A percentile compares a stretch with the other conserved stretches of the same genome.
Conservation (phyloP, 1,140 invertebrate genomes). For the Sminthurides bifidus region DNA sequence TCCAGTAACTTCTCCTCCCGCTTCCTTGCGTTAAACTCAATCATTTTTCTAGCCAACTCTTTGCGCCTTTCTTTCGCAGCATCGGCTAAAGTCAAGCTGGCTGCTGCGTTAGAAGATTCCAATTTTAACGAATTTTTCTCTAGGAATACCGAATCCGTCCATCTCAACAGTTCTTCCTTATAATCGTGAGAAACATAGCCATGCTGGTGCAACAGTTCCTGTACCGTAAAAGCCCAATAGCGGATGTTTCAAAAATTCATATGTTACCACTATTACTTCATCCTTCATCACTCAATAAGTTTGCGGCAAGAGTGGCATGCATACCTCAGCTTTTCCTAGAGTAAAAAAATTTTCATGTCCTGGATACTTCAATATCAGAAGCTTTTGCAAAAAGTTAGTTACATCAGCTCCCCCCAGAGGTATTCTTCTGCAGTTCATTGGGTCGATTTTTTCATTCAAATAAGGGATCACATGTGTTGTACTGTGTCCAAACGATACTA, state of each 20-base stretch:
- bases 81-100: slow-evolving; percentile 52
- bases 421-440: slow-evolving; percentile 59
- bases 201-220: slow-evolving; percentile 72
- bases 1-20: slow-evolving; percentile 65
- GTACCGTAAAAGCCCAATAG: neutral
- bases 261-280: too few relatives aligned
- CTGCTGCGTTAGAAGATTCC: slow-evolving; percentile 69
- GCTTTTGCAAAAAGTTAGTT: slow-evolving; percentile 68
- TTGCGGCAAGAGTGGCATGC: slow-evolving; percentile 19
- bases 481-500: slow-evolving; percentile 75
- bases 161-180: slow-evolving; percentile 60
- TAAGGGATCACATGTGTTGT: slow-evolving; percentile 79
- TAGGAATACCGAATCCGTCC: slow-evolving; percentile 65
- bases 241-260: too few relatives aligned
- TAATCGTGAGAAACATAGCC: slow-evolving; percentile 66
- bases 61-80: slow-evolving; percentile 59
- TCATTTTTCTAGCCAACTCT: slow-evolving; percentile 63
- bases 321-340: slow-evolving; percentile 66
- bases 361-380: slow-evolving; percentile 90
- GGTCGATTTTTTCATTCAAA: slow-evolving; percentile 53
- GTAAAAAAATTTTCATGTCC: slow-evolving; percentile 77
- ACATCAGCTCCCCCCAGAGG: slow-evolving; percentile 79
- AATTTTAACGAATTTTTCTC: too few relatives aligned
- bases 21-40: slow-evolving; percentile 76
- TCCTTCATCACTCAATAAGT: too few relatives aligned